Conservation (phyloP, 2,797 vertebrate species). For the Strix occidentalis region DNA sequence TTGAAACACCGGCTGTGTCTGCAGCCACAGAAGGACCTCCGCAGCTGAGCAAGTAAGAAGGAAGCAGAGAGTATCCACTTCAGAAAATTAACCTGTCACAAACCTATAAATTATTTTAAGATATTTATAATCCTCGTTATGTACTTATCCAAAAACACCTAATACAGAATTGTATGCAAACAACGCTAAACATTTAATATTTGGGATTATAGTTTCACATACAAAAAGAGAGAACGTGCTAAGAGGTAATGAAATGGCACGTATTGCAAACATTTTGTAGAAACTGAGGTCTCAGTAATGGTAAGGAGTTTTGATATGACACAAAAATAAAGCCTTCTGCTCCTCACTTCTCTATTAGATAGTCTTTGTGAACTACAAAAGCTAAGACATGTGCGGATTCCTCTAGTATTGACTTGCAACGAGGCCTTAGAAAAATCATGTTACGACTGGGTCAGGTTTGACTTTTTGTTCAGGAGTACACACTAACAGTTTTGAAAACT, state of each 20-base stretch:
- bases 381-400: background rate
- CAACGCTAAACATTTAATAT: background rate
- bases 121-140: background rate
- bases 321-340: background rate
- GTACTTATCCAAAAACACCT: background rate
- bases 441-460: background rate
- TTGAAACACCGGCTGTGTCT: background rate
- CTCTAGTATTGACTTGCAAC: background rate
- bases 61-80: background rate
- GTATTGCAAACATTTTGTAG: background rate
- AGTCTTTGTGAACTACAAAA: background rate
- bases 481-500: background rate
- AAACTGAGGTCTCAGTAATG: background rate
- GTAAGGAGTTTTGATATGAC: background rate
- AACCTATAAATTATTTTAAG: background rate
- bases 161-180: background rate
- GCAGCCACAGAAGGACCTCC: background rate
- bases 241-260: background rate
- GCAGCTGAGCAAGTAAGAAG: background rate
- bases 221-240: background rate
- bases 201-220: background rate
- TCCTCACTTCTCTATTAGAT: background rate
- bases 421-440: background rate
- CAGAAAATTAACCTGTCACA: background rate
- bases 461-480: background rate